These are phyloP conservation scores for Caenorhabditis macrosperma DNA, from an alignment of 2,888 invertebrate species.

Conservation along the genomic window DNA sequence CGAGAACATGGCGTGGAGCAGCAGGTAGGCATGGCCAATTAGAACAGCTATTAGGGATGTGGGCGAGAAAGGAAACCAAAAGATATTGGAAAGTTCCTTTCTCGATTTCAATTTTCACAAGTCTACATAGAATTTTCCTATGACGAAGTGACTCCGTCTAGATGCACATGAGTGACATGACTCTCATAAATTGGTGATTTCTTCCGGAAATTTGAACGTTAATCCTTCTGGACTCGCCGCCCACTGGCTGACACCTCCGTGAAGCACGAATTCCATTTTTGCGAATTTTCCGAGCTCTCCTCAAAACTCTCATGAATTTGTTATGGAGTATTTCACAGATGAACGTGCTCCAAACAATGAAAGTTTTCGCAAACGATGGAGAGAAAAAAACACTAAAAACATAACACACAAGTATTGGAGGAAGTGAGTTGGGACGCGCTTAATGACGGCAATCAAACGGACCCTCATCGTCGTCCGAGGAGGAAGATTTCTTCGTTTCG, in stretches of 20 bases:
- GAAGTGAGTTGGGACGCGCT: background rate
- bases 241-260: background rate
- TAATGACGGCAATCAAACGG: constrained; percentile 43
- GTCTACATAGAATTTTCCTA: background rate
- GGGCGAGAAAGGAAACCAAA: background rate
- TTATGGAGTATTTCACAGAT: background rate
- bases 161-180: background rate
- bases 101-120: background rate
- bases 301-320: constrained; percentile 6
- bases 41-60: background rate
- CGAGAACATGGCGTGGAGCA: background rate
- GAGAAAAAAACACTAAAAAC: background rate
- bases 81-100: background rate
- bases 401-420: constrained; percentile 5
- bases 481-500: constrained; percentile 8
- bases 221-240: background rate
- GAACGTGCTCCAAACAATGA: background rate
- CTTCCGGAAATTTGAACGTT: background rate
- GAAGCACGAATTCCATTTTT: background rate
- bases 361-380: constrained; percentile 10
- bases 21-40: background rate
- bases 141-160: background rate
- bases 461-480: background rate
- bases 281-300: background rate
- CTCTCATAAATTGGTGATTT: background rate